Base-by-base conservation (phyloP, 2,113 vertebrate species). In the Lagopus muta region DNA sequence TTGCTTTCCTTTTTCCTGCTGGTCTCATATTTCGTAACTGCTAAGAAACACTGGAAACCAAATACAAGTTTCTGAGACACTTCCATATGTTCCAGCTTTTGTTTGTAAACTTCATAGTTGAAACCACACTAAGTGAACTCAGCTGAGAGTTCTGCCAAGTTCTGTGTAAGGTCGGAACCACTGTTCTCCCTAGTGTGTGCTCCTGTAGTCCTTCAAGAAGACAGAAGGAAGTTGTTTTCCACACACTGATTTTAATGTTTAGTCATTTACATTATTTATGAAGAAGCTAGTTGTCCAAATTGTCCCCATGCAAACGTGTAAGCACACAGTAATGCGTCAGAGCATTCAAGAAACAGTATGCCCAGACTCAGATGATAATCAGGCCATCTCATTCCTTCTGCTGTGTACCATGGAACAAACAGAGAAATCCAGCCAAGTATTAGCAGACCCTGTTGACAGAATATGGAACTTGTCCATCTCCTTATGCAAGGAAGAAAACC, bases 41-140 rank as follows among this genome's bases (percentile, higher is more conserved):
- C 61, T 61, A 36, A 55, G 69, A 81, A 60, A 81, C 72, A 75
- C 47, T 72, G 17, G 34, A 88, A 92, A 88, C 38, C 48, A 81
- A 86, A 69, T 36, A 21, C 24, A n/a, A 20, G 50, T 69, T 96
- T 77, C 38, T 64, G 57, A 65, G 86, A 66, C 83, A 69, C 27
- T 82, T 93, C 20, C 54, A 43, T 61, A n/a, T 45, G 78, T 67
- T 95, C 61, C 83, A 92, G 71, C 90, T 69, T 84, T 66, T 13
- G 10, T 92, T 81, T 88, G 25, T 86, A 95, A 93, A 79, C 79
- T 45, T 91, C 50, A 66, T 66, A 60, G 72, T 30, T 94, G 72
- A 83, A 95, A 89, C 34, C 80, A 86, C 80, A 82, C 79, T 82
- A 71, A n/a, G n/a, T 42, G 71, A 88, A 57, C 40, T 85, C 5